Base-by-base conservation (phyloP, 30 jellyfish, hydroid and myxozoan species). In the Morbakka virulenta region DNA sequence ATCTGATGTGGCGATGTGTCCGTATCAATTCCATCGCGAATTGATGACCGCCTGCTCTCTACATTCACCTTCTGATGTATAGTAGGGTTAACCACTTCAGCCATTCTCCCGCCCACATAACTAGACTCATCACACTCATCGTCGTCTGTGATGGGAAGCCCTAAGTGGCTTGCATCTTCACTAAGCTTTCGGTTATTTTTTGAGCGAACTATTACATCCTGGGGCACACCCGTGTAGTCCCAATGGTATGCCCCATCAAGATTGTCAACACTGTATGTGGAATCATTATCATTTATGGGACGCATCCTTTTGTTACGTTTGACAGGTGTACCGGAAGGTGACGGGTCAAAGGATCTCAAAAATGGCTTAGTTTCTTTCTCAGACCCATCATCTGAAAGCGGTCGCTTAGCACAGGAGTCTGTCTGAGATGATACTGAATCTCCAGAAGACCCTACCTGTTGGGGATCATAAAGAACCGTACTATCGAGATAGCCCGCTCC, bases 221-320 rank as follows among this genome's bases (percentile, higher is more conserved):
- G 97, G 1, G 97, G 99, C 11, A 85, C 99, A 72, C 79, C 99
- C 32, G 96, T 47, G 63, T 93, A 93, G 77, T 93, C 99, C 99
- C 99, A 93, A 52, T 93, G 99, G 68, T 93, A 93, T 22, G 95
- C 91, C 51, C 89, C 87, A 72, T 73, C 63, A 62, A 83, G 66
- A 4, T 68, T 82, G 52, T 83, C 94, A 14, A 78, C 87, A 48
- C 94, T 83, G 0, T 65, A 79, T 27, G 65, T 85, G 0, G 94
- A 83, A 73, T 71, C 78, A 23, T 57, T 30, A 32, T 47, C 87
- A 35, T 41, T 32, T 6, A 6, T 9, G 13, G 57, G 13, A 41
- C 9, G 17, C 9, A 17, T 41, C 17, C 57, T 9, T 41, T 41
- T 41, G 57, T 17, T 17, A 17, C 57, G 57, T 41, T 41, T 41